Evolutionary conservation across 2,888 invertebrate genomes (phyloP).

Genomic region (Diploptera punctata): DNA sequence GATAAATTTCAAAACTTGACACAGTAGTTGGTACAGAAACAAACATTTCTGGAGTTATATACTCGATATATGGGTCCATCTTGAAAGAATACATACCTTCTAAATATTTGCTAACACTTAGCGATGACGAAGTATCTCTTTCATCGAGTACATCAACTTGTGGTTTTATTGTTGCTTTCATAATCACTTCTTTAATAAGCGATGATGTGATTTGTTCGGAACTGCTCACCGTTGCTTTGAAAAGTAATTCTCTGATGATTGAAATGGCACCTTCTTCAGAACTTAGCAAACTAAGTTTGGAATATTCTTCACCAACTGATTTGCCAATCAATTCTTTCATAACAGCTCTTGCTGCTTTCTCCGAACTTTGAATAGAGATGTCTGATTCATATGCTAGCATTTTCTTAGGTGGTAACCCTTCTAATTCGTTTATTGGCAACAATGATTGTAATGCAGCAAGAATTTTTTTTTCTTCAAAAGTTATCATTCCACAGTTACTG

Average conservation of each 20-base stretch:
- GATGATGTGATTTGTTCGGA: neutral
- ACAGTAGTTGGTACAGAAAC: neutral
- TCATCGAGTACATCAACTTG: neutral
- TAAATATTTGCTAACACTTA: neutral
- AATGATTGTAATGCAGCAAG: neutral
- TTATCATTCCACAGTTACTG: slow-evolving; percentile 48
- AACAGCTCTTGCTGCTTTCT: neutral
- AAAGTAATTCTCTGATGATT: too few species aligned
- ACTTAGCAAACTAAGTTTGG: too few species aligned
- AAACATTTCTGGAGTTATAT: neutral
- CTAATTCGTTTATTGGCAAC: neutral
- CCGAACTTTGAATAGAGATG: neutral
- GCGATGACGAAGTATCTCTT: neutral
- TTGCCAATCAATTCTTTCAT: neutral
- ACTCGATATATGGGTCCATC: neutral
- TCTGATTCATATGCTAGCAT: too few species aligned
- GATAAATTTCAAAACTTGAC: neutral
- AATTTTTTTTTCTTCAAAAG: slow-evolving; percentile 4
- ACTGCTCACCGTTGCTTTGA: neutral
- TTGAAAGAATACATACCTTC: neutral
- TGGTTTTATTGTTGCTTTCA: neutral
- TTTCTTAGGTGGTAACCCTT: neutral
- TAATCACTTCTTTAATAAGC: neutral
- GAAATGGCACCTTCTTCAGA: too few species aligned
- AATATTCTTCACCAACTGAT: neutral